Evolutionary conservation across 2,113 vertebrate genomes (phyloP).

Genomic region (Bubo scandiacus): DNA sequence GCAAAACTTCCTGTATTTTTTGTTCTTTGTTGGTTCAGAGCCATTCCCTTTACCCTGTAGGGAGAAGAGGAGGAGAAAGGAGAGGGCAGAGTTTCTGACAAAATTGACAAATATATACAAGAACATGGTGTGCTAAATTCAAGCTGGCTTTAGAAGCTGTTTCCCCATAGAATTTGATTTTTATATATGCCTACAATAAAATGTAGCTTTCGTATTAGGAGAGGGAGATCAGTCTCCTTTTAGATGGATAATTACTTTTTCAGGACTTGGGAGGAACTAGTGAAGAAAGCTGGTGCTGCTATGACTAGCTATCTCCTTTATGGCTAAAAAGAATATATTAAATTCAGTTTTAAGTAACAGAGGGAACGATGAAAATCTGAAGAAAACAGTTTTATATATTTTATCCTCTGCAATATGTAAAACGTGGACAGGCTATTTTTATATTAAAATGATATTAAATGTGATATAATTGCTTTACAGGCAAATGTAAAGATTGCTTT

Average conservation of each 20-base stretch:
- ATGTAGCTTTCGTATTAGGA: background rate
- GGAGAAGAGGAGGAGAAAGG: background rate
- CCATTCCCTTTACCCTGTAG: background rate
- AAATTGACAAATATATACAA: background rate
- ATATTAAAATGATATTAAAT: background rate
- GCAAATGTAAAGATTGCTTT: conserved; percentile 6
- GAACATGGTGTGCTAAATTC: background rate
- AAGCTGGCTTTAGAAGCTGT: background rate
- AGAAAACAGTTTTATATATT: background rate
- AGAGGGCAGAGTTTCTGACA: background rate
- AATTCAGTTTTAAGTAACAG: background rate
- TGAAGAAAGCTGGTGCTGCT: background rate
- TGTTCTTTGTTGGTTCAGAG: background rate
- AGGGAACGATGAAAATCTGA: background rate
- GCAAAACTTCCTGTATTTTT: background rate
- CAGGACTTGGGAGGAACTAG: background rate
- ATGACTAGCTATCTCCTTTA: background rate
- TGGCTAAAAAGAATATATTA: background rate
- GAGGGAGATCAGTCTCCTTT: background rate
- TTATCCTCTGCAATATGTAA: background rate
- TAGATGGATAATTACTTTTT: background rate
- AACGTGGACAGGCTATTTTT: conserved; percentile 3
- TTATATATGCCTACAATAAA: background rate
- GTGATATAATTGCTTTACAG: background rate
- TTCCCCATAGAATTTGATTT: background rate